A percentile compares a stretch with the other conserved stretches of the same genome.
Conservation (phyloP, 2,888 invertebrate genomes). For the Lamellibrachia columna region DNA sequence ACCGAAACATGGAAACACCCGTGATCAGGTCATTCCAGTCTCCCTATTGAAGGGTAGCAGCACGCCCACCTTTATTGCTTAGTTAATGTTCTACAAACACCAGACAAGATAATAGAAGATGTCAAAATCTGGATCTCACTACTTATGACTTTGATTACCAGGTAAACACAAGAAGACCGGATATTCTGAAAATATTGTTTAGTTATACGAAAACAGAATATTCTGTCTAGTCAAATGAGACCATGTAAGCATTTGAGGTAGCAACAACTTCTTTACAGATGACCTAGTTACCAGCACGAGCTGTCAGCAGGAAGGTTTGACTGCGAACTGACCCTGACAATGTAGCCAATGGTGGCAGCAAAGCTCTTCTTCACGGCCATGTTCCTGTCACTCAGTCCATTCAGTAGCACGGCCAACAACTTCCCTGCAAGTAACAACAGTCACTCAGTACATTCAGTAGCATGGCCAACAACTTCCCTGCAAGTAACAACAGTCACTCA, state of each 20-base stretch:
- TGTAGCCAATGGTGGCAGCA: conserved; percentile 84
- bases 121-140: too few species aligned
- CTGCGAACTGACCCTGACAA: conserved; percentile 69
- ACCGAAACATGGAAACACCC: neutral
- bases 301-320: neutral
- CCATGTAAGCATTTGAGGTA: neutral
- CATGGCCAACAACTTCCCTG: too few species aligned
- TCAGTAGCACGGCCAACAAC: conserved; percentile 74
- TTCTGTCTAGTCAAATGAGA: too few species aligned
- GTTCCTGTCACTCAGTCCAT: conserved; percentile 86
- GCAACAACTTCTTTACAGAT: neutral
- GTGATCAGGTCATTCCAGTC: neutral
- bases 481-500: too few species aligned
- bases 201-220: too few species aligned
- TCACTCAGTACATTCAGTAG: neutral
- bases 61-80: too few species aligned
- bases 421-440: conserved; percentile 67
- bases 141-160: too few species aligned
- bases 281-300: too few species aligned
- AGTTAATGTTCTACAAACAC: too few species aligned
- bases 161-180: too few species aligned
- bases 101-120: too few species aligned
- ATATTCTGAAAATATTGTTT: neutral
- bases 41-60: too few species aligned
- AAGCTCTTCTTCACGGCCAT: conserved; percentile 84